Base-by-base conservation (phyloP, 2,797 vertebrate species). In the Anguilla anguilla region DNA sequence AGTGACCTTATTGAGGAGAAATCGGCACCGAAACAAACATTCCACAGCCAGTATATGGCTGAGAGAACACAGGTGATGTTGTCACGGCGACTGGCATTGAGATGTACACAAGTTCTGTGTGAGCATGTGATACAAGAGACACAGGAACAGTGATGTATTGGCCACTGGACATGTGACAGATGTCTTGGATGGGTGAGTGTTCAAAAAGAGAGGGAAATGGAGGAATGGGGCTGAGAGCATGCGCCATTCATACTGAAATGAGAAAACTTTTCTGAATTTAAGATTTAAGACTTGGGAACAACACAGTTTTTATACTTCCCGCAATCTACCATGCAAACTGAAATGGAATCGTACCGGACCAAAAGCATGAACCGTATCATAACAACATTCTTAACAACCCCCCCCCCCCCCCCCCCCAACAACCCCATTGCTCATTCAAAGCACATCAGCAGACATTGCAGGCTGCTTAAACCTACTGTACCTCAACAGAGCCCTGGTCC, bases 1-100 rank as follows among this genome's bases (percentile, higher is more conserved):
- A 49, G 39, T 6, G 43, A 49, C 74, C 19, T 43, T 46, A 46
- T 46, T 79, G 74, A 15, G 3, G 39, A 79, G 74, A 39, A 43
- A 35, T 22, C 9, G 74, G 74, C 43, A 81, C 46, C 7, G 7
- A 49, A 43, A 17, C 77, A 81, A 81, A 81, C 77, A 81, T 81
- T 81, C 77, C 77, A 81, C 28, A 22, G 77, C 43, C 25, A 51
- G 39, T 81, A 81, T 81, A 81, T 49, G 77, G 77, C 77, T 51
- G 22, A 22, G 77, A 81, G 46, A 81, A 22, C 77, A 49, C 25
- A 49, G 43, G 77, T 49, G 77, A 51, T 81, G 77, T 81, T n/a
- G 77, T 10, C 77, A 81, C 6, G 77, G 77, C 1, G 28, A 81
- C 43, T 81, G 77, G 39, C 19, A 81, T 49, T 81, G 77, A 49